Conservation (phyloP, 2,888 invertebrate species). For the Temnothorax ravouxi region DNA sequence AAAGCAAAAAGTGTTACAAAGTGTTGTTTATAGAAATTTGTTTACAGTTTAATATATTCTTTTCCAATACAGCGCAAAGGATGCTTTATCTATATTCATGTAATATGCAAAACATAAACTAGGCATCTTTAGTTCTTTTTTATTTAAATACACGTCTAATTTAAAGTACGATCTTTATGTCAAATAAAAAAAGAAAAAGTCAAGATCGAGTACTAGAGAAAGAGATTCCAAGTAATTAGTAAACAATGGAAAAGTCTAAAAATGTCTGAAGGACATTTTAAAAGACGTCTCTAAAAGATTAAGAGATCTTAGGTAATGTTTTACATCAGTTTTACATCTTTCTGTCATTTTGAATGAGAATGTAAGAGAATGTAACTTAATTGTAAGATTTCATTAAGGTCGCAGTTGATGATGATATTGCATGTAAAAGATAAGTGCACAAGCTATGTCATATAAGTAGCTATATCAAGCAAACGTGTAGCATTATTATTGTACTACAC, state of each 20-base stretch:
- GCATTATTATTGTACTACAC: not conserved
- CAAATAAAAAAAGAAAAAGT: not conserved
- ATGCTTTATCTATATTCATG: not conserved
- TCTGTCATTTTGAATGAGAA: not conserved
- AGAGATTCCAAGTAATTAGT: not conserved
- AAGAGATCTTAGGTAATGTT: not conserved
- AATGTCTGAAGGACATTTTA: not conserved
- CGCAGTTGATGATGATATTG: slow-evolving; percentile 10
- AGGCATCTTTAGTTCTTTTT: not conserved
- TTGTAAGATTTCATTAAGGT: slow-evolving; percentile 18
- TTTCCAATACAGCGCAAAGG: not conserved
- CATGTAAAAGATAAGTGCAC: slow-evolving; percentile 2
- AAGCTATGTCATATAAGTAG: not conserved
- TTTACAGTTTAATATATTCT: not conserved
- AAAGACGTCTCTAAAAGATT: not conserved
- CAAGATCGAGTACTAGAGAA: not conserved
- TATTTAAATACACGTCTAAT: too few species aligned
- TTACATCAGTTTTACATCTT: not conserved
- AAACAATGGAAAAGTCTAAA: not conserved
- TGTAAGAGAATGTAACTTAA: too few species aligned
- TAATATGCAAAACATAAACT: not conserved
- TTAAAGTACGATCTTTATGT: too few species aligned
- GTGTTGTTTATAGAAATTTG: not conserved
- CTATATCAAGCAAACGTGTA: not conserved
- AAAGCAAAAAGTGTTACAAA: not conserved